Base-by-base conservation (phyloP, 2,888 invertebrate genomes). In the Lasioglossum leucozonium region DNA sequence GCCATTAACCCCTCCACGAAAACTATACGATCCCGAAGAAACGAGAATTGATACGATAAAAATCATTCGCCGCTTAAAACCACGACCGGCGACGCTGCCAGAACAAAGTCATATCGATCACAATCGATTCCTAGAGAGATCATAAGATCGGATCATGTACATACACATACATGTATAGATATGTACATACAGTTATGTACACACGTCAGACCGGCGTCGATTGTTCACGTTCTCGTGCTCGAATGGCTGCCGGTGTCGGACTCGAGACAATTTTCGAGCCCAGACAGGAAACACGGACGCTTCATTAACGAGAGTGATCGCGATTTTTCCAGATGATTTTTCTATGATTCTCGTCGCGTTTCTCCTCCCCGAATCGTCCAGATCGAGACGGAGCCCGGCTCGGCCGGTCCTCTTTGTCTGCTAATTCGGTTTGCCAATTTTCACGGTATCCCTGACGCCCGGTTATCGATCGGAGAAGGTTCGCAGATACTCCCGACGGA, bases 211-310 rank as follows among this genome's bases (percentile, higher is more conserved):
- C 8, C n/a, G 11, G 22, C 40, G 34, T 8, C 4, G 30, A 37
- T n/a, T n/a, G n/a, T n/a, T n/a, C n/a, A 22, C 40, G n/a, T 22
- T 11, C 5, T 67, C 22, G 58, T 16, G 62, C 34, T 34, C 34
- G 42, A 84, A 84, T 84, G 84, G 84, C 84, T 84, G 83, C 83
- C 84, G 84, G 84, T 34, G 55, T 69, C 51, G 74, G 79, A 78
- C 83, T 79, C 84, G 58, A 42, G 72, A 65, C 37, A 42, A 30
- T 62, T 16, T 22, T 16, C 62, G 30, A 30, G 62, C 62, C 16
- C 16, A 13, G 26, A 44, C 47, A 16, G 30, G 16, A 67, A 16
- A 55, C 30, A 55, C 16, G 13, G 69, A 84, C 69, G 77, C 34
- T 42, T 47, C 72, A 18, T 30, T 16, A 13, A 5, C 62, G 62